phyloP scores from a whole-genome alignment of 2,797 vertebrate genomes.

The Cuniculus paca region DNA sequence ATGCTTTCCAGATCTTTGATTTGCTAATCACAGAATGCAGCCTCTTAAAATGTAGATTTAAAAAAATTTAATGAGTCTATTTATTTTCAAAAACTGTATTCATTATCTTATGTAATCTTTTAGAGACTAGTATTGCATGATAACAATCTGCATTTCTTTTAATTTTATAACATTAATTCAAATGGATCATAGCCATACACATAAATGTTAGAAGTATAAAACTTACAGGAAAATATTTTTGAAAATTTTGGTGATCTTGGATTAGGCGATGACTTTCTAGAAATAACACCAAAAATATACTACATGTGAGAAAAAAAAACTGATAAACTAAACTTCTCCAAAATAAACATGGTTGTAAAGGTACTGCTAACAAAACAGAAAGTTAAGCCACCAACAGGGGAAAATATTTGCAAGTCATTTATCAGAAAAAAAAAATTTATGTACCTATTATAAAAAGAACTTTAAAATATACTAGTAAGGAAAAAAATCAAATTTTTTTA shows the following conservation, averaged over 20 bases:
- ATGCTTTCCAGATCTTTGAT: too few relatives aligned
- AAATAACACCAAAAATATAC: background rate
- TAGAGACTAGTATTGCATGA: background rate
- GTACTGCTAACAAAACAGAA: background rate
- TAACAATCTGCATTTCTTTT: background rate
- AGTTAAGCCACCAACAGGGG: background rate
- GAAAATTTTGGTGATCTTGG: background rate
- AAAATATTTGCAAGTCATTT: background rate
- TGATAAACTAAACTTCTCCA: background rate
- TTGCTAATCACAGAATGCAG: too few relatives aligned
- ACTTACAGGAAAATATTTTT: background rate
- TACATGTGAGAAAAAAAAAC: background rate
- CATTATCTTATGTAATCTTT: background rate
- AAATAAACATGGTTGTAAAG: background rate
- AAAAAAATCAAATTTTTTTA: background rate
- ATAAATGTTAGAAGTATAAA: background rate
- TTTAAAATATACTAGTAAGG: background rate
- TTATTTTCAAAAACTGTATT: constrained; percentile 16
- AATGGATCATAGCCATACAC: background rate
- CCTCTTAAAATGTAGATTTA: too few relatives aligned
- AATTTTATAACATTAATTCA: constrained; percentile 6
- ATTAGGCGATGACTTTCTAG: background rate
- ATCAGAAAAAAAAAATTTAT: background rate
- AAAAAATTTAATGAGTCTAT: background rate
- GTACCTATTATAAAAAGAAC: background rate